Evolutionary conservation across 2,888 invertebrate species (phyloP).

Genomic region (Caradrina clavipalpis): DNA sequence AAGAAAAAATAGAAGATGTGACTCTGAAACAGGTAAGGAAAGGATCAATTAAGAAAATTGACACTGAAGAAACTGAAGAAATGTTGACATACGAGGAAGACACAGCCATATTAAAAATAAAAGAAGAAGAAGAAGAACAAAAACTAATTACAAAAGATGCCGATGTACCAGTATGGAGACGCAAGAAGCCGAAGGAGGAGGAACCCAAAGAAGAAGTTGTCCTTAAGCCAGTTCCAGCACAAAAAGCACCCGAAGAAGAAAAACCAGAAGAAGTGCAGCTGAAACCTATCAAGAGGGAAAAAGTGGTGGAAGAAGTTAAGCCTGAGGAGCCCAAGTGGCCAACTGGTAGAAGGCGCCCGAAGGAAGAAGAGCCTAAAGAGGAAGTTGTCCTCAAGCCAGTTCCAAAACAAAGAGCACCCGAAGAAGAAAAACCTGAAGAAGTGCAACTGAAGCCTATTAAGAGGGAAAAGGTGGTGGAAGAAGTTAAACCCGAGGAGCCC

Average conservation of each 20-base stretch:
- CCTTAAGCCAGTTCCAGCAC: too few species aligned
- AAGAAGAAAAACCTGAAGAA: not conserved
- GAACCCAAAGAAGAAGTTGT: too few species aligned
- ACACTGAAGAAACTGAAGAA: conserved; percentile 87
- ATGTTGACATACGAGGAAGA: conserved; percentile 91
- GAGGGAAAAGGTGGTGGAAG: not conserved
- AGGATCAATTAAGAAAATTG: conserved; percentile 79
- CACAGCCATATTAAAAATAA: conserved; percentile 88
- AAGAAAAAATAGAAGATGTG: conserved; percentile 89
- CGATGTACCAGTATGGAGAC: conserved; percentile 62
- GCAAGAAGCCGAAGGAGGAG: conserved; percentile 6
- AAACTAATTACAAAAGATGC: conserved; percentile 72
- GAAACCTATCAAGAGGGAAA: not conserved
- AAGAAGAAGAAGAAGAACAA: conserved; percentile 76
- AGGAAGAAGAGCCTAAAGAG: not conserved
- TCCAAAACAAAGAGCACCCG: not conserved
- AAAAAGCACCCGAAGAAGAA: too few species aligned
- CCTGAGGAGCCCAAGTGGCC: not conserved
- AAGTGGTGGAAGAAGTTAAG: not conserved
- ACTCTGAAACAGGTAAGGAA: conserved; percentile 81
- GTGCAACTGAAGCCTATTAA: not conserved
- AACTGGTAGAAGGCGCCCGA: not conserved
- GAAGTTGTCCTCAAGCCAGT: not conserved
- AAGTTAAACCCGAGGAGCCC: not conserved
- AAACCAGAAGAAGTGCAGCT: not conserved